phyloP scores from a whole-genome alignment of 2,797 vertebrate genomes.

The Parauchenoglanis ngamensis region DNA sequence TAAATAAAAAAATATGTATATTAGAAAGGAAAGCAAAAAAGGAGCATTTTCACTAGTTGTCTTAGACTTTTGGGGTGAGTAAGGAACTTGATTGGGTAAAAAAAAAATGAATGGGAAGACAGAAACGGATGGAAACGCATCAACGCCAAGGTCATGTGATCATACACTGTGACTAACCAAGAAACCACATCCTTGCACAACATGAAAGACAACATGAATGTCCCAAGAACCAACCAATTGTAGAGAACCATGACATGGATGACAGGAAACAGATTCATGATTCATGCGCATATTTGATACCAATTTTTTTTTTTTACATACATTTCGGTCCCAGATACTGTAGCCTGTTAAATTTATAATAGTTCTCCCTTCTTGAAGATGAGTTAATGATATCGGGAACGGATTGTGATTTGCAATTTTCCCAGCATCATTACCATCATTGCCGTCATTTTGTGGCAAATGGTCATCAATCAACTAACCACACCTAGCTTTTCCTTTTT shows the following conservation, averaged over 20 bases:
- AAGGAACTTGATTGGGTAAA: neutral
- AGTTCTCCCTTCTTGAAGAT: neutral
- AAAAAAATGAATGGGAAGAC: neutral
- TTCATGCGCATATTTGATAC: neutral
- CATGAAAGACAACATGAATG: neutral
- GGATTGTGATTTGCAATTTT: neutral
- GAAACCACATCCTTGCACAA: neutral
- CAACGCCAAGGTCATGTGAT: neutral
- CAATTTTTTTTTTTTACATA: neutral
- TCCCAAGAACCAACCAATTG: neutral
- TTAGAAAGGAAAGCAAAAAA: no score
- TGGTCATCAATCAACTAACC: neutral
- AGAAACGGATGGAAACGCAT: neutral
- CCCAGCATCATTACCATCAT: neutral
- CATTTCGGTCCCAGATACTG: neutral
- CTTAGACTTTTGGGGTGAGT: neutral
- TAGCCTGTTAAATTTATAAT: neutral
- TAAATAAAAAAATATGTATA: no score
- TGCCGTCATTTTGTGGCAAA: neutral
- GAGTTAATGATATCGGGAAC: neutral
- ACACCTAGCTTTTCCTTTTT: neutral
- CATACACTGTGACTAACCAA: neutral
- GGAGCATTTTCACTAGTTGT: neutral
- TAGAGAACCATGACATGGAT: neutral
- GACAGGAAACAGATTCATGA: neutral